Evolutionary conservation across 2,113 vertebrate genomes (phyloP), one percentile per base, ranked within the genome.

Genomic region (Sylvia atricapilla): DNA sequence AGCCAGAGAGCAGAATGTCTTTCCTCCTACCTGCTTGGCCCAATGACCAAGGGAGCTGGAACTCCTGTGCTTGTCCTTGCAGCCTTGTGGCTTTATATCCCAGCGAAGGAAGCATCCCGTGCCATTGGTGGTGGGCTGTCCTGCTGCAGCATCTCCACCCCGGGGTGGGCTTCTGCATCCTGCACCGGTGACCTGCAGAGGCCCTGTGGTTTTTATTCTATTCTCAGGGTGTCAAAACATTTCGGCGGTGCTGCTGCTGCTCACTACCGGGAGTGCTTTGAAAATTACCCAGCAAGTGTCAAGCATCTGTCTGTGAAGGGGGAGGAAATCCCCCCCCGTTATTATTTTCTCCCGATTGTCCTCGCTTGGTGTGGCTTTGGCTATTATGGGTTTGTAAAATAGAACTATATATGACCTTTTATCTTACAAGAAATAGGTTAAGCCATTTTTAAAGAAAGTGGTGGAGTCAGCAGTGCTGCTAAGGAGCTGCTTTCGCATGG

Each of bases 391-490:
- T 91, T 95, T 96, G 74, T 98, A 86, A 95, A 97, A 96, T 97
- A 93, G 96, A 96, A 90, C 94, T 95, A 93, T 96, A 91, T 95
- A 95, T 96, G 92, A 97, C 92, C 94, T 97, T 95, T 94, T 95
- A 95, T 95, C 94, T 97, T 96, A 91, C 90, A 93, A 94, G 94
- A 96, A 97, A 96, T 97, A 95, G 96, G 87, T 91, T 96, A 92
- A 96, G 91, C 77, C 94, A 93, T 97, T 97, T 96, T 92, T 92
- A 89, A 97, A 98, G 95, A 84, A 96, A 96, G 80, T 95, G 80
- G 94, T 91, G 91, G 82, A 93, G 95, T 97, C 94, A 97, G 96
- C 96, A 97, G 93, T 93, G 91, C 92, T 97, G 89, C 93, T 94
- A 95, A 95, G 95, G 95, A 97, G 91, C 90, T 84, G 84, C 92